Base-by-base conservation (phyloP, 2,113 vertebrate genomes). In the Alces alces region DNA sequence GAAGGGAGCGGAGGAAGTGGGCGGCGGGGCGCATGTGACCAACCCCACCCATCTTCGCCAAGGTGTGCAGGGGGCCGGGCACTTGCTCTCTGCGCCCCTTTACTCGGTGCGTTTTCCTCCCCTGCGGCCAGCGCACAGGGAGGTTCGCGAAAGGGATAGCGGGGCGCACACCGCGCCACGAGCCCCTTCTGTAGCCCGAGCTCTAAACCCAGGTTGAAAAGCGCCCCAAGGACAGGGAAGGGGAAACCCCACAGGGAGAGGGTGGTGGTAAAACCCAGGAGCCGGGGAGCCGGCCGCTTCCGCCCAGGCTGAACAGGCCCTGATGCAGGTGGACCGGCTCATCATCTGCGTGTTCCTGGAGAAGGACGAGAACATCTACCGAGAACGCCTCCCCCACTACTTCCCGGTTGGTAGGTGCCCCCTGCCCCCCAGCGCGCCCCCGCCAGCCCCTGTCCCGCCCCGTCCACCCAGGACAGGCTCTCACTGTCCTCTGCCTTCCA, bases 331-430 rank as follows among this genome's bases (percentile, higher is more conserved):
- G 70, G 98, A 99, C 4, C 98, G 98, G 27, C 93, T 99, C 15
- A 50, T 99, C 87, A 82, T 99, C 97, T 99, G 98, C 2, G 98
- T 98, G 91, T 99, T 98, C 86, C 96, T 98, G 60, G 98, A 98
- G 84, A 98, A 98, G 86, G 98, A 99, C 0, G 98, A 98, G 28
- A 45, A 5, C 57, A 98, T 99, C 84, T 99, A 99, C 98, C 97
- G 80, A 30, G 92, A 96, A 11, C 98, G 93, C 79, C 92, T 99
- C 27, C 98, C 98, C 12, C 54, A 92, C 60, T 98, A 98, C 89
- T 99, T 99, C 95, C 98, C 98, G 0, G 80, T 85, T 2, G 98
- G 98, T 99, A 95, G 1, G 96, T 91, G 43, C 13, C 60, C 25
- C 21, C 12, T 76, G 3, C 9, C 36, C 23, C 36, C 21, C 23